Percentiles rank a stretch among this genome's conserved stretches.
phyloP scores from a whole-genome alignment of 2,113 vertebrate genomes.

The Nerophis lumbriciformis region DNA sequence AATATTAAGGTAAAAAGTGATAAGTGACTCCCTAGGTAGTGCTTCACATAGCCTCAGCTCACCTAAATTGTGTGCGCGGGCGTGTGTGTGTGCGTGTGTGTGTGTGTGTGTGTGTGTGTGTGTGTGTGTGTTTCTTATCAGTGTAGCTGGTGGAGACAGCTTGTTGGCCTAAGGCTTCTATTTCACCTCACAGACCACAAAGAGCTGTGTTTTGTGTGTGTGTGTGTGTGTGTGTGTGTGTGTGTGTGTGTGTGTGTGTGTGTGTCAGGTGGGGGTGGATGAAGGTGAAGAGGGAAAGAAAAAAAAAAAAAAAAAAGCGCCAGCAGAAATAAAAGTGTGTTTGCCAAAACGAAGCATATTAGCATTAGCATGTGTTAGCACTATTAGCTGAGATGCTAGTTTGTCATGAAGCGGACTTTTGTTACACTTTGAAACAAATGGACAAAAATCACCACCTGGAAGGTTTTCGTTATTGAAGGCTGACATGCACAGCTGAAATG shows the following conservation, averaged over 20 bases:
- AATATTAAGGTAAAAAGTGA: constrained; percentile 15
- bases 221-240: neutral
- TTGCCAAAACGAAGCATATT: too few relatives aligned
- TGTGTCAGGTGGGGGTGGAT: neutral
- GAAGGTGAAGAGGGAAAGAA: neutral
- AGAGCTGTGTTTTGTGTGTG: neutral
- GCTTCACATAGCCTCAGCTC: constrained; percentile 20
- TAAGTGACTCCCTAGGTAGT: constrained; percentile 28
- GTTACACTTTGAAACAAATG: too few relatives aligned
- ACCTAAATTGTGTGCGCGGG: constrained; percentile 19
- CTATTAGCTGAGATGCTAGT: too few relatives aligned
- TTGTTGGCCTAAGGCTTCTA: constrained; percentile 58
- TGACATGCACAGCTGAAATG: too few relatives aligned
- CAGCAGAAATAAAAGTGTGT: neutral
- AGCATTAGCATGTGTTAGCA: too few relatives aligned
- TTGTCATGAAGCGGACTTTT: too few relatives aligned
- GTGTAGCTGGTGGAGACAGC: constrained; percentile 56
- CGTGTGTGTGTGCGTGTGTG: constrained; percentile 14
- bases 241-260: neutral
- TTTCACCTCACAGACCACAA: constrained; percentile 57
- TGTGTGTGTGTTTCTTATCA: constrained; percentile 50
- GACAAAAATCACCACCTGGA: too few relatives aligned
- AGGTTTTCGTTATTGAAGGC: too few relatives aligned
- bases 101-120: constrained; percentile 23
- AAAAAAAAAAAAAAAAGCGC: neutral